These are phyloP conservation scores for Paralichthys olivaceus DNA, from an alignment of 2,113 vertebrate genomes.

Conservation along the genomic window DNA sequence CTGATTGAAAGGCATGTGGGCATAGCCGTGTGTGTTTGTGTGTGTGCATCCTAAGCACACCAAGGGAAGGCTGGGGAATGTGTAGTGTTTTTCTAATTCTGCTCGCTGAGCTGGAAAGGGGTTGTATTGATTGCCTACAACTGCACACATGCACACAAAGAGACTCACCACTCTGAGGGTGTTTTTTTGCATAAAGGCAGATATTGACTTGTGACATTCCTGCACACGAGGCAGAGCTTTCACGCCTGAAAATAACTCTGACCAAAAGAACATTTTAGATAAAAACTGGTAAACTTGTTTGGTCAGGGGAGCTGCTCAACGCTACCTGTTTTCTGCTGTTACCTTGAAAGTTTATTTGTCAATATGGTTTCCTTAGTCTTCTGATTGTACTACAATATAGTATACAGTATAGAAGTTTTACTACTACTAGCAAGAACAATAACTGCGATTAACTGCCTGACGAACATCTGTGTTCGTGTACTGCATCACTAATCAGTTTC, in stretches of 20 bases:
- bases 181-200: neutral
- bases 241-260: neutral
- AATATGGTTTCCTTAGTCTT: too few species aligned
- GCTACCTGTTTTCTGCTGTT: neutral
- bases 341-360: too few species aligned
- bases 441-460: too few species aligned
- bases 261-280: neutral
- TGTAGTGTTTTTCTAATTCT: slow-evolving; percentile 34
- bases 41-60: slow-evolving; percentile 19
- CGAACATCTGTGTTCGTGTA: neutral
- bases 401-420: too few species aligned
- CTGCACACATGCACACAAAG: slow-evolving; percentile 39
- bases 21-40: slow-evolving; percentile 30
- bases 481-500: neutral
- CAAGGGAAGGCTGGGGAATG: slow-evolving; percentile 30
- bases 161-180: slow-evolving; percentile 5
- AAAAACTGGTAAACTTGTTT: too few species aligned
- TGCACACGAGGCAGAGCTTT: slow-evolving; percentile 7
- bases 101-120: slow-evolving; percentile 53
- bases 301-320: too few species aligned
- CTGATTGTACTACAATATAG: too few species aligned
- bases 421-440: too few species aligned
- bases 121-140: slow-evolving; percentile 50
- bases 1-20: slow-evolving; percentile 66
- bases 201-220: slow-evolving; percentile 23